Conservation (phyloP, 2,888 invertebrate species). For the Cephonodes hylas region DNA sequence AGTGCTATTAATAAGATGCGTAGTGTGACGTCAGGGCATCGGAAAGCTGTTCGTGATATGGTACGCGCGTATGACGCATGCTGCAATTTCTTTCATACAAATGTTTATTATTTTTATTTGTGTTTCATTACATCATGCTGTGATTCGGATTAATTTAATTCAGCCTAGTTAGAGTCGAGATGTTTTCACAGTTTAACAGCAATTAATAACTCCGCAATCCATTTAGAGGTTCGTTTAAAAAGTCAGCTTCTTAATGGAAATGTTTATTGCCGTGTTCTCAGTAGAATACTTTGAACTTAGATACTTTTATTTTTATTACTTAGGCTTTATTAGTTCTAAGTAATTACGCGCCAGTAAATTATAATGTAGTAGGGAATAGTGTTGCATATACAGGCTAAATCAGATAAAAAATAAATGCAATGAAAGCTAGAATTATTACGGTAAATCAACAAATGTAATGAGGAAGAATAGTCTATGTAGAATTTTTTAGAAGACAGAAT, state of each 20-base stretch:
- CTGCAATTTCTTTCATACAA: constrained; percentile 2
- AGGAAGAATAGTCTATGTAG: too few relatives aligned
- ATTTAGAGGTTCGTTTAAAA: background rate
- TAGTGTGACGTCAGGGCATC: background rate
- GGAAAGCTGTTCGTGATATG: background rate
- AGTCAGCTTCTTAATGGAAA: background rate
- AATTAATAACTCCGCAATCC: background rate
- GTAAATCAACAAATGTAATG: too few relatives aligned
- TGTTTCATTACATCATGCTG: constrained; percentile 4
- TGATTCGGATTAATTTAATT: background rate
- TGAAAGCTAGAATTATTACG: too few relatives aligned
- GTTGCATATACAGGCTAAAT: too few relatives aligned
- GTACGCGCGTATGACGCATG: background rate
- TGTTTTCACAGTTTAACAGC: background rate
- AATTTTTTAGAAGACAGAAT: too few relatives aligned
- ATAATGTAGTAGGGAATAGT: too few relatives aligned
- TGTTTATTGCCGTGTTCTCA: background rate
- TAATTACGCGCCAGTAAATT: too few relatives aligned
- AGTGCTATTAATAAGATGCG: constrained; percentile 5
- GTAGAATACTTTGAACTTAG: background rate
- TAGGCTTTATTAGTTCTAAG: too few relatives aligned
- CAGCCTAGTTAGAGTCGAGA: background rate
- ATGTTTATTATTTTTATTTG: constrained; percentile 6
- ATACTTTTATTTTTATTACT: too few relatives aligned
- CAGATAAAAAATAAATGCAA: too few relatives aligned